These are phyloP conservation scores for Eulemur rufifrons DNA, from an alignment of 2,113 vertebrate genomes.

Conservation along the genomic window DNA sequence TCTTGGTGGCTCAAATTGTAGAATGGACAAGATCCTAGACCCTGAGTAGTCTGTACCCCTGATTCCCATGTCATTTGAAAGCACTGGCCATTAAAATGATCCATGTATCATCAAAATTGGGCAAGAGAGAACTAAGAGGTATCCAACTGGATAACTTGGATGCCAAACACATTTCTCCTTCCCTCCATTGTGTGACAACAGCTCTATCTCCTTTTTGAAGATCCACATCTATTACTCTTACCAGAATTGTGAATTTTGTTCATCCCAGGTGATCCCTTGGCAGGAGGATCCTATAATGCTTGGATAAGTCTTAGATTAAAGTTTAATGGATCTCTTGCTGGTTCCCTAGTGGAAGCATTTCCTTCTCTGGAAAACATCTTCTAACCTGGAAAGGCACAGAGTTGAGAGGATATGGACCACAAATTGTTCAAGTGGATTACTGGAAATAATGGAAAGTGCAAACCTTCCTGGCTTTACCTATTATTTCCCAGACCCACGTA, in stretches of 20 bases:
- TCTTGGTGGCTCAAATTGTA: not conserved
- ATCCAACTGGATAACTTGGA: not conserved
- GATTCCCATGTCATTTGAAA: not conserved
- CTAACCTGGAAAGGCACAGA: not conserved
- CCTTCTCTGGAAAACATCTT: not conserved
- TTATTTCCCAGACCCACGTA: not conserved
- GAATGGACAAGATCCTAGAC: not conserved
- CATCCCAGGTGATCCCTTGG: not conserved
- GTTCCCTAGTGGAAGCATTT: not conserved
- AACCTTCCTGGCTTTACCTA: not conserved
- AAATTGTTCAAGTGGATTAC: not conserved
- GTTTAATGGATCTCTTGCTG: not conserved
- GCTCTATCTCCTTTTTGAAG: not conserved
- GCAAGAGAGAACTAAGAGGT: not conserved
- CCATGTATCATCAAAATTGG: too few relatives aligned
- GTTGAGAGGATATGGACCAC: not conserved
- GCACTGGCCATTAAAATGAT: not conserved
- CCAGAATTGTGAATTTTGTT: not conserved
- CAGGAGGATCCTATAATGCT: not conserved
- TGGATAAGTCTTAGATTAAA: not conserved
- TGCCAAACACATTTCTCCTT: not conserved
- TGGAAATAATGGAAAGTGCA: not conserved
- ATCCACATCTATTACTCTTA: not conserved
- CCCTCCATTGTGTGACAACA: not conserved
- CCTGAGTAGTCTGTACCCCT: not conserved